Evolutionary conservation across 2,113 vertebrate species (phyloP).

Genomic region (Rhinolophus sinicus): DNA sequence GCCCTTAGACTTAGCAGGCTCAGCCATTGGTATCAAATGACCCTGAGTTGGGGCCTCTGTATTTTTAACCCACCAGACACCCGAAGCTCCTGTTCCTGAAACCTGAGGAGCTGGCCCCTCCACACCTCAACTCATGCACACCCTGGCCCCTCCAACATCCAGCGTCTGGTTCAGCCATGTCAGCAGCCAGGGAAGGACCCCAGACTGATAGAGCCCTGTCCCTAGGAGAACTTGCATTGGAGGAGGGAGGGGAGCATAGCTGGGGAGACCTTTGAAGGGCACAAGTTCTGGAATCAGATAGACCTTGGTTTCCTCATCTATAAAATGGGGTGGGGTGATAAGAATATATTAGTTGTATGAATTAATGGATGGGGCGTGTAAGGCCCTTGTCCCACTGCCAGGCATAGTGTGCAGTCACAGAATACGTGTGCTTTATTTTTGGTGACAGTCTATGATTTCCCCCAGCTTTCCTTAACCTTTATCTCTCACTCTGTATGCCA

Average conservation of each 20-base stretch:
- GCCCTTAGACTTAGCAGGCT: constrained; percentile 81
- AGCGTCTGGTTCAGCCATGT: constrained; percentile 59
- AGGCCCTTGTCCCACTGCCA: background rate
- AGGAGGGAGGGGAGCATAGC: background rate
- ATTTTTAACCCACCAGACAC: constrained; percentile 80
- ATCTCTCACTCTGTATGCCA: background rate
- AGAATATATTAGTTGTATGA: background rate
- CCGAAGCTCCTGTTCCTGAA: constrained; percentile 67
- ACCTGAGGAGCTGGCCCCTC: constrained; percentile 66
- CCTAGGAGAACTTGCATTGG: constrained; percentile 43
- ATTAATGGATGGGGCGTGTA: background rate
- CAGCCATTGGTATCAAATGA: constrained; percentile 81
- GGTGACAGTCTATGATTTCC: background rate
- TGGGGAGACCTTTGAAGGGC: background rate
- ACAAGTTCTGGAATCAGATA: background rate
- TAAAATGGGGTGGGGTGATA: background rate
- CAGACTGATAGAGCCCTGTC: constrained; percentile 37
- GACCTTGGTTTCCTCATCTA: background rate
- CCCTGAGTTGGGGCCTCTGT: constrained; percentile 73
- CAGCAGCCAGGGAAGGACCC: constrained; percentile 69
- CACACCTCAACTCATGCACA: background rate
- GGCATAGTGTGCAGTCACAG: background rate
- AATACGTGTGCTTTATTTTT: background rate
- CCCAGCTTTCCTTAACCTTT: background rate
- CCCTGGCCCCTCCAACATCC: background rate